Base-by-base conservation (phyloP, 2,888 invertebrate species). In the Tortricodes alternella region DNA sequence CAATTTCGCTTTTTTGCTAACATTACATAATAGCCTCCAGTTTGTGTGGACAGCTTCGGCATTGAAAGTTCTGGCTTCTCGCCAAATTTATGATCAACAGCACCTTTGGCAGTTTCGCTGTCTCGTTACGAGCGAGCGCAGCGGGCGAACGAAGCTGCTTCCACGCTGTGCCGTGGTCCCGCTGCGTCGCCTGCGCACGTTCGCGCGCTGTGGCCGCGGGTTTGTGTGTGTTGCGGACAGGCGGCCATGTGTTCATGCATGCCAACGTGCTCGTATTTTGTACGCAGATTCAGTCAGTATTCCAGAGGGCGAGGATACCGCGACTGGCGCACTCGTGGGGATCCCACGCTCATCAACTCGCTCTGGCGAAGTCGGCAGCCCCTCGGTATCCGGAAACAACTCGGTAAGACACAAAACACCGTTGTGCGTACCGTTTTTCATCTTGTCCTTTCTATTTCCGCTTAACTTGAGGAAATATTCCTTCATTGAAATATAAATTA, bases 331-430 rank as follows among this genome's bases (percentile, higher is more conserved):
- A 91, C 91, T 53, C 91, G 94, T 59, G 94, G 94, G 46, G 94
- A 94, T 82, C 94, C 94, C 58, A 94, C 93, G 59, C 92, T 94
- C 63, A 93, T 94, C 86, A 94, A 94, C 85, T 94, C 93, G 65
- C 91, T 94, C 67, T 94, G 94, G 94, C 92, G 94, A 79, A 94
- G 94, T 83, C 93, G 94, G 79, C 94, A 94, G 84, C 94, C 94
- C 37, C 92, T 94, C 69, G 94, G 94, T 73, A 93, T 93, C 70
- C 86, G 93, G 65, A 93, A 93, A 72, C 93, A 93, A 80, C 86
- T 93, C 68, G 93, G 93, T 93, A 78, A 87, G 81, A 70, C n/a
- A n/a, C n/a, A n/a, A n/a, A n/a, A n/a, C n/a, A n/a, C n/a, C n/a
- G n/a, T n/a, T n/a, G n/a, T n/a, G n/a, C n/a, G n/a, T n/a, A n/a